A percentile compares a stretch with the other conserved stretches of the same genome.
Conservation (phyloP, 2,888 invertebrate genomes). For the Ectropis crepuscularia region DNA sequence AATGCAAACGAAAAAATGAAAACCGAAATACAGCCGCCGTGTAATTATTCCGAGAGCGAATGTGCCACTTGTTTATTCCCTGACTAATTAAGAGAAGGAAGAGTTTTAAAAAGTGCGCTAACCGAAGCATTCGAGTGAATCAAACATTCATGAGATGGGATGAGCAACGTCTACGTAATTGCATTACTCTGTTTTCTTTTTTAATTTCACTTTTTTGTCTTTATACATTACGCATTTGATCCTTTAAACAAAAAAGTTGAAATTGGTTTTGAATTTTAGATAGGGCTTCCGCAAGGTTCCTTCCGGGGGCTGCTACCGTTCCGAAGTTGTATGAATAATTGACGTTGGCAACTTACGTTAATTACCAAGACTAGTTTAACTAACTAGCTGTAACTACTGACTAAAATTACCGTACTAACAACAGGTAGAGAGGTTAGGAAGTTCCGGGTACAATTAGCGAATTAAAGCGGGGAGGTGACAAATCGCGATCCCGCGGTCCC, state of each 20-base stretch:
- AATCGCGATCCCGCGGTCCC: constrained; percentile 78
- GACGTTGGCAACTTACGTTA: constrained; percentile 60
- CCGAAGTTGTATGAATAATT: constrained; percentile 58
- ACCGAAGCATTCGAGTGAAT: constrained; percentile 67
- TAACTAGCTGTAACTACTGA: constrained; percentile 61
- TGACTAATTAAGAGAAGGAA: constrained; percentile 81
- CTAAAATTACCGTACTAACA: constrained; percentile 70
- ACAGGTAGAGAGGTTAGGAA: constrained; percentile 71
- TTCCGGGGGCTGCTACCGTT: constrained; percentile 31
- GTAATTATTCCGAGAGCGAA: constrained; percentile 83
- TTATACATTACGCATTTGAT: constrained; percentile 42
- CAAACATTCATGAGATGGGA: constrained; percentile 76
- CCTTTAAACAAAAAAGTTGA: constrained; percentile 30
- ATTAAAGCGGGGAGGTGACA: constrained; percentile 81
- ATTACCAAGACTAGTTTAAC: constrained; percentile 53
- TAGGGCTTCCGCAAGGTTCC: constrained; percentile 45
- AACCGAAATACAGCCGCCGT: constrained; percentile 64
- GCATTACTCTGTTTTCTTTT: constrained; percentile 53
- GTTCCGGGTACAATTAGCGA: constrained; percentile 80
- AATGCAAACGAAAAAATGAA: constrained; percentile 56
- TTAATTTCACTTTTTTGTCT: constrained; percentile 55
- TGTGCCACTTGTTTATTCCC: constrained; percentile 82
- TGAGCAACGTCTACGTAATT: constrained; percentile 60
- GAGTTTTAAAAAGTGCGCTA: constrained; percentile 73
- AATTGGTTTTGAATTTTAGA: constrained; percentile 32